phyloP scores from a whole-genome alignment of 2,888 invertebrate genomes.

The Rotaria sp. region DNA sequence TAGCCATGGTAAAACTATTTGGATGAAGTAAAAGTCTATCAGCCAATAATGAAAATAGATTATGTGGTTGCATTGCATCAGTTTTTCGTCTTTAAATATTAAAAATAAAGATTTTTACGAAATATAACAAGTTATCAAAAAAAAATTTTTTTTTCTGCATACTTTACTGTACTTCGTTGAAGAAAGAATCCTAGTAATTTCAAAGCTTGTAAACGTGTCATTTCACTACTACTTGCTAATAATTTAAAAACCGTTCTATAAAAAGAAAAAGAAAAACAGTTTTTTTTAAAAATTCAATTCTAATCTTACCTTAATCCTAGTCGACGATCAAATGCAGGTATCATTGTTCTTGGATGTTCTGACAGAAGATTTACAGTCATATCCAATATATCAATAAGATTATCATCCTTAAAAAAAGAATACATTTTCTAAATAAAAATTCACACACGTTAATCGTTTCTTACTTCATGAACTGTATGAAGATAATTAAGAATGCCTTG shows the following conservation, averaged over 20 bases:
- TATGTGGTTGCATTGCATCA: slow-evolving; percentile 96
- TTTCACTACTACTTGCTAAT: slow-evolving; percentile 85
- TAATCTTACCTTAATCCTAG: slow-evolving; percentile 67
- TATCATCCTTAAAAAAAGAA: slow-evolving; percentile 71
- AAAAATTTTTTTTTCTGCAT: too few relatives aligned
- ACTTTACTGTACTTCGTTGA: slow-evolving; percentile 95
- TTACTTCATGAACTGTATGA: slow-evolving; percentile 90
- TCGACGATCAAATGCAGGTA: slow-evolving; percentile 94
- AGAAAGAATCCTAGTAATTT: slow-evolving; percentile 94
- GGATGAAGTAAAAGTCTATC: slow-evolving; percentile 81
- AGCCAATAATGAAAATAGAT: slow-evolving; percentile 88
- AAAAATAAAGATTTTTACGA: slow-evolving; percentile 23
- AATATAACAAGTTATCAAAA: too few relatives aligned
- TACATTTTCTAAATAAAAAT: too few relatives aligned
- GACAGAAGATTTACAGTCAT: slow-evolving; percentile 93
- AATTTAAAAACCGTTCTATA: slow-evolving; percentile 85
- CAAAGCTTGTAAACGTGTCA: slow-evolving; percentile 85
- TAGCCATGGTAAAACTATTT: slow-evolving; percentile 80
- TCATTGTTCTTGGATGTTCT: slow-evolving; percentile 96
- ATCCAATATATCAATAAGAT: slow-evolving; percentile 91
- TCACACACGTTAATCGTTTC: slow-evolving; percentile 42
- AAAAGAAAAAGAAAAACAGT: not conserved
- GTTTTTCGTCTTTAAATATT: slow-evolving; percentile 74
- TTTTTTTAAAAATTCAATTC: not conserved
- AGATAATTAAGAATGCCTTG: slow-evolving; percentile 95